Evolutionary conservation across 2,113 vertebrate genomes (phyloP).

Genomic region (Electrona antarctica): DNA sequence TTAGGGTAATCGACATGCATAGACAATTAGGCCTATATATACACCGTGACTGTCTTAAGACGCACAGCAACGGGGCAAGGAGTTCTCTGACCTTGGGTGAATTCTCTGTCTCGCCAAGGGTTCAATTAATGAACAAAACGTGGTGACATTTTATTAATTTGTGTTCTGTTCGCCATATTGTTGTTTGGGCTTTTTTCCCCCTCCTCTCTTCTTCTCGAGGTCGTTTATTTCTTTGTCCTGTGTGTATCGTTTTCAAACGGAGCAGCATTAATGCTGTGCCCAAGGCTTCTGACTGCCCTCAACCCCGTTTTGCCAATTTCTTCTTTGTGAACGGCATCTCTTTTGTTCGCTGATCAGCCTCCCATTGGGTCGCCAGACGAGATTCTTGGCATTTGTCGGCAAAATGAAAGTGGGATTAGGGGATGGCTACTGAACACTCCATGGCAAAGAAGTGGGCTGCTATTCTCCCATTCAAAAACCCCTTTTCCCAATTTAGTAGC

Average conservation of each 20-base stretch:
- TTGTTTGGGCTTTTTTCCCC: not conserved
- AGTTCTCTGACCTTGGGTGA: not conserved
- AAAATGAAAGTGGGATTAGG: conserved; percentile 96
- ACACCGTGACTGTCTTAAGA: not conserved
- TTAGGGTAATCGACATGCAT: not conserved
- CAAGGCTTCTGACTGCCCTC: conserved; percentile 65
- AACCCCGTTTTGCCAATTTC: conserved; percentile 76
- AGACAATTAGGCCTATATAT: not conserved
- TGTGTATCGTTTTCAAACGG: conserved; percentile 48
- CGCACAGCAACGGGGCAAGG: not conserved
- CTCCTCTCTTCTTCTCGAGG: not conserved
- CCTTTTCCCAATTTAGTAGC: conserved; percentile 61
- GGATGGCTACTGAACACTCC: conserved; percentile 89
- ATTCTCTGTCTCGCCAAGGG: conserved; percentile 9
- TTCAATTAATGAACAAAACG: conserved; percentile 35
- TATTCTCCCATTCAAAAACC: conserved; percentile 70
- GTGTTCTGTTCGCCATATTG: conserved; percentile 45
- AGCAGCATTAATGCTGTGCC: conserved; percentile 50
- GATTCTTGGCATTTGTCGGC: conserved; percentile 94
- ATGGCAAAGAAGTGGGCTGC: conserved; percentile 86
- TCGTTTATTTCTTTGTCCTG: conserved; percentile 45
- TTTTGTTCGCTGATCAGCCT: conserved; percentile 96
- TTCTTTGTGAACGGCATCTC: conserved; percentile 85
- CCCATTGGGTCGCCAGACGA: conserved; percentile 89
- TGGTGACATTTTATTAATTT: conserved; percentile 40